These are phyloP conservation scores for Amyelois transitella DNA, from an alignment of 1,140 invertebrate genomes.

Conservation along the genomic window DNA sequence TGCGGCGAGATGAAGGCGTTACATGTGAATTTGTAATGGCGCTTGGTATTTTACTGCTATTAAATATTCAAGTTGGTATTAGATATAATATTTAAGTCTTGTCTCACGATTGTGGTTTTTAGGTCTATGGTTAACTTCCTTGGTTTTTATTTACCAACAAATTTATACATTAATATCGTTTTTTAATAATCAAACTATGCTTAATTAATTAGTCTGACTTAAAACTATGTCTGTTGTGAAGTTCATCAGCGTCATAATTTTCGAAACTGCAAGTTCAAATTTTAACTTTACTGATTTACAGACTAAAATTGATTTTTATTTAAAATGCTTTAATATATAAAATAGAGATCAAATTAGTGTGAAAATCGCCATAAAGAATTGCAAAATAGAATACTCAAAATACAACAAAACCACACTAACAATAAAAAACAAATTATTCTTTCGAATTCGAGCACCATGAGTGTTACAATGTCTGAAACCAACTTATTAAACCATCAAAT, in stretches of 20 bases:
- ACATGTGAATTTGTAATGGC: conserved; percentile 50
- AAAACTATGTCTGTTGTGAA: too few relatives aligned
- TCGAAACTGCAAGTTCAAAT: too few relatives aligned
- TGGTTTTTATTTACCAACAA: background rate
- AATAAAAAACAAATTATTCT: background rate
- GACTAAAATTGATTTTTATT: too few relatives aligned
- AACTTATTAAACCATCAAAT: conserved; percentile 55
- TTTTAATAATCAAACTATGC: too few relatives aligned
- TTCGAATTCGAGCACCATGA: background rate
- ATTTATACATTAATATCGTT: too few relatives aligned
- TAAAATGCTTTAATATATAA: too few relatives aligned
- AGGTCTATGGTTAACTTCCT: conserved; percentile 3
- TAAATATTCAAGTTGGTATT: conserved; percentile 30
- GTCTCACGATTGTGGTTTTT: conserved; percentile 10
- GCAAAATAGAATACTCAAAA: too few relatives aligned
- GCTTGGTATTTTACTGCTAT: conserved; percentile 25
- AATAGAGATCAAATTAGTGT: too few relatives aligned
- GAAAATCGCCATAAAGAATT: too few relatives aligned
- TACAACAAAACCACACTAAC: conserved; percentile 8
- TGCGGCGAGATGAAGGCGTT: conserved; percentile 60
- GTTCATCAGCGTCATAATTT: too few relatives aligned
- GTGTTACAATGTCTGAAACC: conserved; percentile 15
- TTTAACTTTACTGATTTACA: too few relatives aligned
- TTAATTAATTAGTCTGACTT: too few relatives aligned
- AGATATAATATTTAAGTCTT: conserved; percentile 24